Percentiles rank a stretch among this genome's conserved stretches.
phyloP scores from a whole-genome alignment of 2,797 vertebrate genomes.

The Margarornis squamiger region DNA sequence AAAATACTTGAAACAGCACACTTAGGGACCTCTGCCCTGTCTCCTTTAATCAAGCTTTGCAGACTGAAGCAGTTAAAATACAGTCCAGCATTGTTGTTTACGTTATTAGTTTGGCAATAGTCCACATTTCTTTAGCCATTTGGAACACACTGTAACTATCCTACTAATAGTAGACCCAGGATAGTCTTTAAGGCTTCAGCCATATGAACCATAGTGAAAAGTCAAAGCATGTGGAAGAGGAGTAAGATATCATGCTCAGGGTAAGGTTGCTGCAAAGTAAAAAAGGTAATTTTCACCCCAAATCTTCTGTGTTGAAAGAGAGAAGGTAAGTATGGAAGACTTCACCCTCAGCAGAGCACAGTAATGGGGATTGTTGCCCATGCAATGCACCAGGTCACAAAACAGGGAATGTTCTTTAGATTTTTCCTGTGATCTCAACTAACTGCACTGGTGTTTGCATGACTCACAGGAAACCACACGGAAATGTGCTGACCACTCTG shows the following conservation, averaged over 20 bases:
- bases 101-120: background rate
- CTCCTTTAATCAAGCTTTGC: background rate
- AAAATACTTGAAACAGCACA: background rate
- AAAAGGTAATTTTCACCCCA: background rate
- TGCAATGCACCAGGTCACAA: background rate
- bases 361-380: background rate
- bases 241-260: background rate
- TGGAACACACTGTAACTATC: background rate
- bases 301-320: background rate
- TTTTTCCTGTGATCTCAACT: background rate
- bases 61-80: background rate
- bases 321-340: background rate
- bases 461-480: accelerated
- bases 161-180: background rate
- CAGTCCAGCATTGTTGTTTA: background rate
- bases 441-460: background rate
- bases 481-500: background rate
- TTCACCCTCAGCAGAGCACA: background rate
- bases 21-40: background rate
- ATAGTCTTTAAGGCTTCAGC: background rate
- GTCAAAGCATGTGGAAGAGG: background rate
- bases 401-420: background rate
- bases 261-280: background rate
- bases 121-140: background rate
- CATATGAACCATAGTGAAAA: background rate